A percentile compares a stretch with the other conserved stretches of the same genome.
phyloP scores from a whole-genome alignment of 2,113 vertebrate genomes.

The Turdus rufiventris region DNA sequence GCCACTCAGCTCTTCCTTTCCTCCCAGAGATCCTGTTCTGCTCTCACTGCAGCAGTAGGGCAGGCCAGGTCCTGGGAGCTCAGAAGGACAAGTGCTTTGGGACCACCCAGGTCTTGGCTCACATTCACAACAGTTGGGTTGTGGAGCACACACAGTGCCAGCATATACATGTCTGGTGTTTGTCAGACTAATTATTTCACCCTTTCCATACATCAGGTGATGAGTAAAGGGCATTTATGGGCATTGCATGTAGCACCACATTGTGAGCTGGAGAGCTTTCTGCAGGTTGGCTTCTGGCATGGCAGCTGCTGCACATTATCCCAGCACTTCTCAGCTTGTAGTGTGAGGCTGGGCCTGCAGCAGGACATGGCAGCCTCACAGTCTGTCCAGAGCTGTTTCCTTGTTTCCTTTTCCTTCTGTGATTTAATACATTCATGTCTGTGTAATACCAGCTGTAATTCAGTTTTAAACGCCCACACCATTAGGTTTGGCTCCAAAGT shows the following conservation, averaged over 20 bases:
- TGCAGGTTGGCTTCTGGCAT: neutral
- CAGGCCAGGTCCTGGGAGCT: neutral
- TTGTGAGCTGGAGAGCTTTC: neutral
- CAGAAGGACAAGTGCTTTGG: neutral
- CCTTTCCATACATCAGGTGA: neutral
- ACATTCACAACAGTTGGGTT: neutral
- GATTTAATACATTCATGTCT: neutral
- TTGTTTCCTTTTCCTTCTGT: neutral
- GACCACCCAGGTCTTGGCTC: neutral
- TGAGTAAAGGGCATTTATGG: neutral
- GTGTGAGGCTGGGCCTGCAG: neutral
- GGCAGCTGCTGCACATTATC: neutral
- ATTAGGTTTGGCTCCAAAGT: neutral
- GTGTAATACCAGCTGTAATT: neutral
- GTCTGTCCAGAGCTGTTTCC: neutral
- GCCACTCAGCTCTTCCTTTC: neutral
- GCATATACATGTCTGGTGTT: neutral
- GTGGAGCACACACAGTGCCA: neutral
- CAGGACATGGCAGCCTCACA: neutral
- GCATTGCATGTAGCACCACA: fast-evolving
- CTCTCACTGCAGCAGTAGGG: neutral
- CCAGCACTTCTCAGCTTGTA: neutral
- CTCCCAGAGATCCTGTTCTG: neutral
- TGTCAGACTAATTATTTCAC: neutral
- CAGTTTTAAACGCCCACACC: neutral